Base-by-base conservation (phyloP, 2,888 invertebrate genomes). In the Malacosoma neustria region DNA sequence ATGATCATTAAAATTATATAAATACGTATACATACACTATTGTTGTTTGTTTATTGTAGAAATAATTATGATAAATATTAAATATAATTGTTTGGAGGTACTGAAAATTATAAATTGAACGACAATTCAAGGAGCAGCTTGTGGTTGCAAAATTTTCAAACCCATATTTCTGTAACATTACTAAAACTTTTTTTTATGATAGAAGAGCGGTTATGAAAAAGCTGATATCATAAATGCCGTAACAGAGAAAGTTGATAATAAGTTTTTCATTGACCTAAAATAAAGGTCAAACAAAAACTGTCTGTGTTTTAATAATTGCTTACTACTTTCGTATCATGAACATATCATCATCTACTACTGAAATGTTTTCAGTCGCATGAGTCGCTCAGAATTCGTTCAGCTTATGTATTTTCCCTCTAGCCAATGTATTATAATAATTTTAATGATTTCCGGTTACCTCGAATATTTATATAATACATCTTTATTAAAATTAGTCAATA, bases 381-480 rank as follows among this genome's bases (percentile, higher is more conserved):
- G n/a, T n/a, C n/a, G n/a, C n/a, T n/a, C n/a, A n/a, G n/a, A n/a
- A n/a, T 9, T 22, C 22, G 22, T 22, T 22, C 22, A 22, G 22
- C 5, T 22, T 22, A 22, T 4, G 9, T 9, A 22, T 22, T 22
- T 22, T 22, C 22, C 22, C 22, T 22, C 22, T 22, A 22, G 5
- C 22, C 13, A 12, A 44, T 37, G 43, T 40, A 31, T 12, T 34
- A 37, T 29, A 12, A 36, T 33, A 38, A 39, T 45, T 45, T 45
- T 36, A 41, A 36, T 34, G 42, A 38, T 46, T 37, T 41, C 42
- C 38, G 29, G 33, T 29, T 14, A 39, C 33, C 36, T 36, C 41
- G 49, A 40, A 55, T 46, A 48, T 55, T 57, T 60, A 51, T n/a
- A n/a, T n/a, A n/a, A n/a, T 65, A 57, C 68, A 56, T 59, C 49